Percentiles rank a stretch among this genome's conserved stretches.
Conservation (phyloP, 2,797 vertebrate species). For the Bovichtus diacanthus region DNA sequence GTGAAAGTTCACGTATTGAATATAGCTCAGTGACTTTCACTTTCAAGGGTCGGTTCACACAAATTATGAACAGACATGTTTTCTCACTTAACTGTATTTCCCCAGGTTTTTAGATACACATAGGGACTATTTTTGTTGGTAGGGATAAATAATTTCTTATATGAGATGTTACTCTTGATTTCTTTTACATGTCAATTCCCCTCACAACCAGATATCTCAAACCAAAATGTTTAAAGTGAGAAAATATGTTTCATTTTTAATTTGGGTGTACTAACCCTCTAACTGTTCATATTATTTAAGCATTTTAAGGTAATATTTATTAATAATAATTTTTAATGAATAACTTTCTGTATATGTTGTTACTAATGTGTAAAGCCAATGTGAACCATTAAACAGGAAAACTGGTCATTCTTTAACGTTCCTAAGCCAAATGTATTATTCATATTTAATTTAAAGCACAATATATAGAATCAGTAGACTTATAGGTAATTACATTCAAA, state of each 20-base stretch:
- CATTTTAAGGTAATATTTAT: neutral
- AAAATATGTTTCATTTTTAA: neutral
- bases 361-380: neutral
- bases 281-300: neutral
- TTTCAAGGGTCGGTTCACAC: neutral
- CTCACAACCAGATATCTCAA: too few relatives aligned
- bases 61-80: neutral
- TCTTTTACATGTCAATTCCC: too few relatives aligned
- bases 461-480: neutral
- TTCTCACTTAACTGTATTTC: neutral
- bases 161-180: neutral
- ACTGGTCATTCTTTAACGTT: neutral
- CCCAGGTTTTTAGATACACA: neutral
- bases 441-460: constrained; percentile 15
- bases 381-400: neutral
- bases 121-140: neutral
- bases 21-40: neutral
- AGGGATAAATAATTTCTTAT: neutral
- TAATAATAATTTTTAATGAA: too few relatives aligned
- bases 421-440: neutral
- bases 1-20: neutral
- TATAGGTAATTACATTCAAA: constrained; percentile 1
- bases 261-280: neutral
- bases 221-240: neutral
- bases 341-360: neutral